Evolutionary conservation across 2,113 vertebrate species (phyloP).

Genomic region (Mandrillus leucophaeus): DNA sequence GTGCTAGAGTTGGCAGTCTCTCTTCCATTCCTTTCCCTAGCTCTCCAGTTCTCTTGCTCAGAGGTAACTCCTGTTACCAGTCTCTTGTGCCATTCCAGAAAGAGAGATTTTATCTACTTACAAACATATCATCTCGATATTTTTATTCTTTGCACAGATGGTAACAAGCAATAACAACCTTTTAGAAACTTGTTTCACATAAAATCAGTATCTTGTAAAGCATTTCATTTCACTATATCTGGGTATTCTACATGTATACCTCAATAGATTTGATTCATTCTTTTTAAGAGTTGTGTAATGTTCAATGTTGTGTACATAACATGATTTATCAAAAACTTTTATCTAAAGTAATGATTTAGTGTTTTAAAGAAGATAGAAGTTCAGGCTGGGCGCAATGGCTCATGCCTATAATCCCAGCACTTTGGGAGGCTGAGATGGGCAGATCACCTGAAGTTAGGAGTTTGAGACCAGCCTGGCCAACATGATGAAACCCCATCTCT

Average conservation of each 20-base stretch:
- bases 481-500: too few relatives aligned
- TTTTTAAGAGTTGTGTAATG: not conserved
- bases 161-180: not conserved
- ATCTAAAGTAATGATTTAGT: constrained; percentile 11
- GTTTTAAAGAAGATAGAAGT: not conserved
- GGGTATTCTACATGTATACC: not conserved
- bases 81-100: not conserved
- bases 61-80: not conserved
- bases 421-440: too few relatives aligned
- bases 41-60: not conserved
- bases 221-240: not conserved
- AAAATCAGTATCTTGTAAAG: not conserved
- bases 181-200: not conserved
- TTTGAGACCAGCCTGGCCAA: too few relatives aligned
- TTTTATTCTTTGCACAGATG: constrained; percentile 37
- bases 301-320: not conserved
- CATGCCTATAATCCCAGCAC: too few relatives aligned
- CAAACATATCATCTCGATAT: not conserved
- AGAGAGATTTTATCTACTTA: not conserved
- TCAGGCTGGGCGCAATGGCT: too few relatives aligned
- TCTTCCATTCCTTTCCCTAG: not conserved
- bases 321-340: not conserved
- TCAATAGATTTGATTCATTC: not conserved
- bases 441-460: too few relatives aligned
- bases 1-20: not conserved